Evolutionary conservation across 2,888 invertebrate genomes (phyloP).

Genomic region (Axea sp.): DNA sequence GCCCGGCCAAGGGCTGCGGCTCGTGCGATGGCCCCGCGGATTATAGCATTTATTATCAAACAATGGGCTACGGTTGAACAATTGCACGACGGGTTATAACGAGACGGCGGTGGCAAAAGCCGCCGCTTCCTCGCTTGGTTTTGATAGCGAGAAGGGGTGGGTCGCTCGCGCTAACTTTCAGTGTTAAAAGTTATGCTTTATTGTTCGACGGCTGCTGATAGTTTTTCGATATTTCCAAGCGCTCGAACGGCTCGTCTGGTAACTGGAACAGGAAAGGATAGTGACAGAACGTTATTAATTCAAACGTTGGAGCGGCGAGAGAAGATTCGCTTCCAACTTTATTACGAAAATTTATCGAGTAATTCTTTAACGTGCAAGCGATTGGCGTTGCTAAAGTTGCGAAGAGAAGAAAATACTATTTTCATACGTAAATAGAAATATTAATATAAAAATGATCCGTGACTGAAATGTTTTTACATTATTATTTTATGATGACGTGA

Average conservation of each 20-base stretch:
- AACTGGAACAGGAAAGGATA: too few relatives aligned
- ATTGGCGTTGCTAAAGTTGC: too few relatives aligned
- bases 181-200: slow-evolving; percentile 32
- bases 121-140: neutral
- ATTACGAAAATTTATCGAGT: too few relatives aligned
- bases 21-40: slow-evolving; percentile 26
- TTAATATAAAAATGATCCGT: too few relatives aligned
- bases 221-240: slow-evolving; percentile 27
- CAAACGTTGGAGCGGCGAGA: too few relatives aligned
- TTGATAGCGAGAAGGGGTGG: slow-evolving; percentile 5
- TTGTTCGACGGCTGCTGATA: slow-evolving; percentile 14
- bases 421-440: too few relatives aligned
- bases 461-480: too few relatives aligned
- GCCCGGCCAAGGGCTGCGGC: slow-evolving; percentile 18
- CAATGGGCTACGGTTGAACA: slow-evolving; percentile 58
- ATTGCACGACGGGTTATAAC: slow-evolving; percentile 32
- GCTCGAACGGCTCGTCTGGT: neutral
- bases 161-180: slow-evolving; percentile 11
- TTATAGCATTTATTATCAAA: slow-evolving; percentile 50
- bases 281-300: too few relatives aligned
- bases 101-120: neutral
- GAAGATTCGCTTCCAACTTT: too few relatives aligned
- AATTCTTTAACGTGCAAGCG: too few relatives aligned
- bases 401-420: too few relatives aligned
- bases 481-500: too few relatives aligned